Base-by-base conservation (phyloP, 2,888 invertebrate species). In the Junonia oenone region DNA sequence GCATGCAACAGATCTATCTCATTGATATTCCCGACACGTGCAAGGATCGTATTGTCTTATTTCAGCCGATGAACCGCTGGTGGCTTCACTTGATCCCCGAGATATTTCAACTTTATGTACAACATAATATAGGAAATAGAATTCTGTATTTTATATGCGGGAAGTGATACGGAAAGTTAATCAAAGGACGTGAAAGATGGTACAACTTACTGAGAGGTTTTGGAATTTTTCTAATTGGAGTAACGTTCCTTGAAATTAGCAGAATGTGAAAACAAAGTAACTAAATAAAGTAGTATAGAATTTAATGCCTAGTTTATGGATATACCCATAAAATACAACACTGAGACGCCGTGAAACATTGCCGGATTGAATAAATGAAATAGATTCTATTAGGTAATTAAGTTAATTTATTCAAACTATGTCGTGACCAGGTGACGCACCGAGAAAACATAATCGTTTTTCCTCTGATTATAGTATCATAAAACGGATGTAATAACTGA, bases 41-140 rank as follows among this genome's bases (percentile, higher is more conserved):
- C 14, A 5, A 33, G 38, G 45, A 53, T 56, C 52, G 51, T 56
- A 56, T 59, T 59, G 59, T 49, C 59, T 53, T 53, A 56, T 59
- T 56, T 53, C 52, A 56, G 49, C 55, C 57, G 54, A 56, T 56
- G 50, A 53, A 52, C 52, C 37, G 53, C 46, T 35, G 33, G 49
- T 46, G 46, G 50, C 40, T 52, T 38, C 51, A 40, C 45, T 22
- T 40, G 22, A 46, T 33, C 52, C 40, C 27, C n/a, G 51, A 15
- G 27, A 37, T 50, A 45, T 33, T 38, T 46, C 15, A 33, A 40
- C 38, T 11, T 1, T 5, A 40, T 19, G 38, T n/a, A 19, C 0
- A 40, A 40, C 11, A 40, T 40, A 19, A n/a, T n/a, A n/a, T n/a
- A n/a, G 38, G 17, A 19, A 11, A 2, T 26, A 14, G 46, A 26